These are phyloP conservation scores for Pomatorhinus ruficollis DNA, from an alignment of 2,113 vertebrate genomes.

Conservation along the genomic window DNA sequence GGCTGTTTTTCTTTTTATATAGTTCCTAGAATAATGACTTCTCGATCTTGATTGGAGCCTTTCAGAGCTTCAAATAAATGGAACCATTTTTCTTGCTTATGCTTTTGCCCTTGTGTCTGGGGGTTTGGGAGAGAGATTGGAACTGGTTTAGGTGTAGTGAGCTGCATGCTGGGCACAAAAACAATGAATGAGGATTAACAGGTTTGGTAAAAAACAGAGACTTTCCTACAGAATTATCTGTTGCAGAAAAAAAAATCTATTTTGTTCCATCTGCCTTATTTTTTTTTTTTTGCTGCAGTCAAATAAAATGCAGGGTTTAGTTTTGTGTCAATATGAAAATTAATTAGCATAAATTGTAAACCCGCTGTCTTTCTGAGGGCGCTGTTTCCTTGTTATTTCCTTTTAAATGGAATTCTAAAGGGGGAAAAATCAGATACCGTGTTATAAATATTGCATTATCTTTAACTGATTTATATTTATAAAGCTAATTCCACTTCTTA, in stretches of 20 bases:
- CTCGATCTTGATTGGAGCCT: slow-evolving; percentile 8
- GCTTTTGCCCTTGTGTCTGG: background rate
- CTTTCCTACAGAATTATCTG: background rate
- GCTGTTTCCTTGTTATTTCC: slow-evolving; percentile 56
- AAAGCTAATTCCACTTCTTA: slow-evolving; percentile 55
- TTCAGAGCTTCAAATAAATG: slow-evolving; percentile 1
- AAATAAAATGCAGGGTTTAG: slow-evolving; percentile 25
- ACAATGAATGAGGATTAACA: background rate
- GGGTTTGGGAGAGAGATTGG: background rate
- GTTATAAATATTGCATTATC: slow-evolving; percentile 61
- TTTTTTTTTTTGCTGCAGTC: background rate
- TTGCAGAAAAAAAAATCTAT: background rate
- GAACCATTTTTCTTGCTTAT: slow-evolving; percentile 19
- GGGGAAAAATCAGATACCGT: slow-evolving; percentile 17
- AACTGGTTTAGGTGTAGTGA: background rate
- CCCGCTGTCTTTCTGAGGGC: background rate
- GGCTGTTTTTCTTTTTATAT: slow-evolving; percentile 1
- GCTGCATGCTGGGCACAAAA: background rate
- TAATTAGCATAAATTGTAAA: slow-evolving; percentile 49
- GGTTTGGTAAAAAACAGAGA: background rate
- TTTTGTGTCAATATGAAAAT: slow-evolving; percentile 45
- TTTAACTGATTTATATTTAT: slow-evolving; percentile 65
- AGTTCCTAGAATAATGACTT: slow-evolving; percentile 2
- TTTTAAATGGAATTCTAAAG: slow-evolving; percentile 56
- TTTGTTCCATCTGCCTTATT: background rate